Conservation (phyloP, 23 tunicate genomes). For the Trididemnum clinides region DNA sequence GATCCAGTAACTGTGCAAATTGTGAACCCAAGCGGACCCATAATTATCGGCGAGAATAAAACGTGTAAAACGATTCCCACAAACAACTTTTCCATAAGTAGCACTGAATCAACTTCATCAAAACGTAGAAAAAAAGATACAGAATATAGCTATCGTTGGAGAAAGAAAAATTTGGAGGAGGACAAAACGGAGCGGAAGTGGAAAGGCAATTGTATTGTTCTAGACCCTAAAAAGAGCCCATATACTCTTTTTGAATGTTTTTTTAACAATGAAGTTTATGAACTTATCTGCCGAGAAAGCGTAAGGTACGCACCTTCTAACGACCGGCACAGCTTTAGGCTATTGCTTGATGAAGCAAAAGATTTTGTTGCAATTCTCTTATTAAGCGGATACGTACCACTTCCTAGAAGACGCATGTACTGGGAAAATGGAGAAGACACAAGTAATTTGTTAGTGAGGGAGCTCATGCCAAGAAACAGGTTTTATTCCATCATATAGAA, state of each 20-base stretch:
- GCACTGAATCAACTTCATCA: too few species aligned
- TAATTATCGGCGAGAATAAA: too few species aligned
- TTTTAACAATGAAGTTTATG: background rate
- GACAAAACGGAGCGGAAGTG: background rate
- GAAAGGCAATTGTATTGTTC: background rate
- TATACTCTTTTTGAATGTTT: background rate
- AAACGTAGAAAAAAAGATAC: too few species aligned
- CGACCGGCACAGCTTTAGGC: background rate
- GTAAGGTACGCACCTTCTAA: background rate
- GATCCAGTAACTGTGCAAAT: too few species aligned
- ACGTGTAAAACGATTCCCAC: too few species aligned
- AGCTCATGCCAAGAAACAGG: background rate
- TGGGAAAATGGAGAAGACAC: background rate
- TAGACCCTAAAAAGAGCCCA: background rate
- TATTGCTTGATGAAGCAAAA: background rate
- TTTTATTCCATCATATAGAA: background rate
- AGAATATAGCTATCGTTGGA: too few species aligned
- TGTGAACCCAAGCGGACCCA: too few species aligned
- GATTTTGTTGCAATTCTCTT: background rate
- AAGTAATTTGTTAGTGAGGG: background rate
- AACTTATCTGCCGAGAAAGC: background rate
- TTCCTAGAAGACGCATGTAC: background rate
- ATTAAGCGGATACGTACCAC: background rate
- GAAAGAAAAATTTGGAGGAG: background rate
- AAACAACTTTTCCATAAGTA: too few species aligned